These are phyloP conservation scores for Omphaloscelis lunosa DNA, from an alignment of 2,888 invertebrate species.

Conservation along the genomic window DNA sequence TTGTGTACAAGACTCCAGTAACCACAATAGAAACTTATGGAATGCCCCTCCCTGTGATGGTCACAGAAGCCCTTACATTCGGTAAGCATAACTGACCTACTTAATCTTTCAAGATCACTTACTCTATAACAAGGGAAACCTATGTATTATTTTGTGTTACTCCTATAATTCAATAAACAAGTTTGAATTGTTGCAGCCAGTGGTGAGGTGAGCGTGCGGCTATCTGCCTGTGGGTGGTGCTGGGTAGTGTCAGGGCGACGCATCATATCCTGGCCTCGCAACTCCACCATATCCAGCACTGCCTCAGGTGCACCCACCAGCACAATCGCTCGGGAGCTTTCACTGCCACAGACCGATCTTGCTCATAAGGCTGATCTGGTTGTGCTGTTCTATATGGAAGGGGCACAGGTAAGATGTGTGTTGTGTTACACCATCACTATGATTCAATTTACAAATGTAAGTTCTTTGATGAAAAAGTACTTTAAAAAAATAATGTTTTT, in stretches of 20 bases:
- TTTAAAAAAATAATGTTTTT: no score
- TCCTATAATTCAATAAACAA: not conserved
- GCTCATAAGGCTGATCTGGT: constrained; percentile 97
- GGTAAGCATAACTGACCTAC: constrained; percentile 86
- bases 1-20: constrained; percentile 94
- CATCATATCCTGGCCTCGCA: constrained; percentile 96
- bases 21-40: constrained; percentile 95
- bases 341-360: constrained; percentile 97
- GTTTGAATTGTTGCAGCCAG: constrained; percentile 79
- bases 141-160: not conserved
- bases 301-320: constrained; percentile 73
- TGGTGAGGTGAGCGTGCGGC: constrained; percentile 91
- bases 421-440: not conserved
- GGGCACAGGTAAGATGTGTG: constrained; percentile 77
- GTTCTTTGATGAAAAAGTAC: no score
- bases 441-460: constrained; percentile 1
- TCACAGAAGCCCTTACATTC: constrained; percentile 96
- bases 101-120: not conserved
- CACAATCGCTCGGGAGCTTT: constrained; percentile 95
- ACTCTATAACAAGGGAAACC: not conserved
- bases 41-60: constrained; percentile 95
- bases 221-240: constrained; percentile 94
- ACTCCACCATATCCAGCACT: constrained; percentile 73
- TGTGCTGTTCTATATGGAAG: constrained; percentile 92
- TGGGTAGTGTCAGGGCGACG: constrained; percentile 97